Conservation (phyloP, 2,113 vertebrate genomes). For the Fulmarus glacialis region DNA sequence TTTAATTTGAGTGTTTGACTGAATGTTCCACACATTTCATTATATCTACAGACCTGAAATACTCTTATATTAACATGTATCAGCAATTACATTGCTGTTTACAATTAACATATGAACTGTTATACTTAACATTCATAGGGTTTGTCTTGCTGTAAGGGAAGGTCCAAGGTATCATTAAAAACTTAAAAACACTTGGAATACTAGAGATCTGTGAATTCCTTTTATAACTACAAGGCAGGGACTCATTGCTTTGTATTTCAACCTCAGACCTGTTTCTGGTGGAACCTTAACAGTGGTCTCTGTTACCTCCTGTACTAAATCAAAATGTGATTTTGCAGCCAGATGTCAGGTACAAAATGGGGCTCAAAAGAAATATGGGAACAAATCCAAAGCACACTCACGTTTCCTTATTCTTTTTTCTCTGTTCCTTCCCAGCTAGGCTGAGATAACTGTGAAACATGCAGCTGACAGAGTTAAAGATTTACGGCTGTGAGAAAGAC, state of each 20-base stretch:
- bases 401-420: neutral
- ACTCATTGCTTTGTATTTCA: neutral
- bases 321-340: neutral
- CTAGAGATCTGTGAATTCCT: neutral
- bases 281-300: neutral
- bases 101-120: neutral
- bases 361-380: neutral
- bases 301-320: neutral
- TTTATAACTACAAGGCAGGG: neutral
- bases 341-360: neutral
- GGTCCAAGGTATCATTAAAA: neutral
- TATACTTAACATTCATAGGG: neutral
- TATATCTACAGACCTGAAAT: neutral
- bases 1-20: neutral
- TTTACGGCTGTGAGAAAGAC: constrained; percentile 18
- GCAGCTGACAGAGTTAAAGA: neutral
- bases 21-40: neutral
- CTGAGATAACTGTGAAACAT: neutral
- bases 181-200: neutral
- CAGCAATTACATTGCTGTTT: neutral
- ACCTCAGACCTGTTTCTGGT: neutral
- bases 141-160: neutral
- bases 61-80: neutral
- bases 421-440: neutral
- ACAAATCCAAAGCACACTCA: constrained; percentile 23